Evolutionary conservation across 2,888 invertebrate species (phyloP).

Genomic region (Folsomia candida): DNA sequence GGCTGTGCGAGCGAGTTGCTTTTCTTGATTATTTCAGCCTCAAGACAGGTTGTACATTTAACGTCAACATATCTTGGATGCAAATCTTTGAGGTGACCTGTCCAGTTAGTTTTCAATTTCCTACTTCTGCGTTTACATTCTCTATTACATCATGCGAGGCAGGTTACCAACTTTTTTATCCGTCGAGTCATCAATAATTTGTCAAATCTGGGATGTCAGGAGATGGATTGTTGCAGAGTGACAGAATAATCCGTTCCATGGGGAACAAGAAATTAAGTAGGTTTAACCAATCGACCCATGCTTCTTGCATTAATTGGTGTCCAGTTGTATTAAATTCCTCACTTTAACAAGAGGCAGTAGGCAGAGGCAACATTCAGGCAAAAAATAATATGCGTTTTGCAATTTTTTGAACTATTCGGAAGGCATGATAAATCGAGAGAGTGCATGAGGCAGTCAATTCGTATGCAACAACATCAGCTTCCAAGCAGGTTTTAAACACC

Average conservation of each 20-base stretch:
- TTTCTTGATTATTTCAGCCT: neutral
- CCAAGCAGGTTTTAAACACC: conserved; percentile 4
- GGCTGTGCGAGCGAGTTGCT: neutral
- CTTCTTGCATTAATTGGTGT: neutral
- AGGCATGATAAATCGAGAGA: neutral
- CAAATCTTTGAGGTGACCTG: neutral
- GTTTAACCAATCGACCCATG: neutral
- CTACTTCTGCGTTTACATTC: neutral
- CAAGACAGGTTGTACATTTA: neutral
- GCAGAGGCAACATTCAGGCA: no score
- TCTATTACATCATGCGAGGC: neutral
- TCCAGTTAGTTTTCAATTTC: neutral
- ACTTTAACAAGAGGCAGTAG: neutral
- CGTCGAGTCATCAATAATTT: neutral
- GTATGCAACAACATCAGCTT: neutral
- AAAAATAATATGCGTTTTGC: neutral
- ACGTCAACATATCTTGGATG: neutral
- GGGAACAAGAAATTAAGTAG: neutral
- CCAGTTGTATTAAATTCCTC: neutral
- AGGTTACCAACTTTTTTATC: neutral
- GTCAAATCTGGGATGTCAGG: neutral
- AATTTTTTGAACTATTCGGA: neutral
- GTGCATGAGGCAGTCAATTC: neutral
- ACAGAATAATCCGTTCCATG: neutral
- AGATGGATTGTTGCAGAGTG: neutral